Evolutionary conservation across 92 coral and sea anemone genomes (phyloP), one percentile per base, ranked within the genome.

Genomic region (Actinernus sp.): DNA sequence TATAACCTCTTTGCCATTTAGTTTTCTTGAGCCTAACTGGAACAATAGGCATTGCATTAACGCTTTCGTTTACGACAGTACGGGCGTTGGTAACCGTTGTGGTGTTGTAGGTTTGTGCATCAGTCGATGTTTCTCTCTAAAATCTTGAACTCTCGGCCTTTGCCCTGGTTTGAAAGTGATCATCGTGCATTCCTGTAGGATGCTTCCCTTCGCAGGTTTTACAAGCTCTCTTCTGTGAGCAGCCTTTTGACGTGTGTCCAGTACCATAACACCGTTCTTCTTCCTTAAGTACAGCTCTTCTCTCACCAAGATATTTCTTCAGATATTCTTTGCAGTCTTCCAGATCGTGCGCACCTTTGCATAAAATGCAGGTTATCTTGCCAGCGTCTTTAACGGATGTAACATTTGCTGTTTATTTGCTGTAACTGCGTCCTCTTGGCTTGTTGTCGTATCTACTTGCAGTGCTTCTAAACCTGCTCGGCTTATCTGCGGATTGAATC

Each of bases 151-250:
- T 47, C 54, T 9, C 44, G n/a, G 10, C n/a, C 44, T 22, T 47
- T 18, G 58, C 3, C 20, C 29, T n/a, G 9, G 25, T 26, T 40
- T 37, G 60, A 25, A 81, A 65, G 2, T 58, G 62, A 41, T 77
- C 65, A 61, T 74, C 83, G 39, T 82, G 77, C 8, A 83, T 73
- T 11, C 72, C 49, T 1, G 74, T 76, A 2, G 74, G 74, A 31
- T 76, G 61, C 1, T 59, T 50, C 6, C 66, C 56, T 13, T 26
- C 20, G 38, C 83, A 76, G 16, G 8, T 29, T 5, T 14, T 34
- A 25, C 83, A 64, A 4, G 39, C 38, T 52, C 62, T 49, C 11
- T 54, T 28, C 12, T 73, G 61, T 0, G 30, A 30, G 20, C 79
- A 80, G 0, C 80, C 58, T 29, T 65, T 48, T 1, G 87, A 65